These are phyloP conservation scores for Emys orbicularis DNA, from an alignment of 2,797 vertebrate species.

Conservation along the genomic window DNA sequence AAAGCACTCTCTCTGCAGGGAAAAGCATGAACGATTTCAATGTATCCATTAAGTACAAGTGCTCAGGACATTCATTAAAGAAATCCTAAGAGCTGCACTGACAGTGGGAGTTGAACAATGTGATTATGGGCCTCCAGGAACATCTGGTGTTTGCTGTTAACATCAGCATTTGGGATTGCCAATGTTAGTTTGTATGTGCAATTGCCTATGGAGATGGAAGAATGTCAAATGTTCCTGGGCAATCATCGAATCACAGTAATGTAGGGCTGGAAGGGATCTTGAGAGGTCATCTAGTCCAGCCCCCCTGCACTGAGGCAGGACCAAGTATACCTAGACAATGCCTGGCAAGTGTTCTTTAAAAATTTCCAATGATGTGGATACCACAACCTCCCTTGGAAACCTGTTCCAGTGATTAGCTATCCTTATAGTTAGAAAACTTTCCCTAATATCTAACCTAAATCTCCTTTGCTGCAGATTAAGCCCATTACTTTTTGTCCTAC, in stretches of 20 bases:
- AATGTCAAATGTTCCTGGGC: conserved; percentile 11
- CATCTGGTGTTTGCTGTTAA: conserved; percentile 54
- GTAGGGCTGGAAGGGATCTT: not conserved
- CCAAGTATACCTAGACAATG: not conserved
- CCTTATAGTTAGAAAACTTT: no score
- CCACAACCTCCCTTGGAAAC: no score
- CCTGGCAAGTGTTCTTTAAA: no score
- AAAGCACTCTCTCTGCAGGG: accelerated
- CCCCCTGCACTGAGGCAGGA: not conserved
- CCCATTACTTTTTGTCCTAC: no score
- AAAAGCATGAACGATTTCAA: not conserved
- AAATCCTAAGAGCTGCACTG: not conserved
- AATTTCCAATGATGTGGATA: no score
- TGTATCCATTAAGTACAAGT: not conserved
- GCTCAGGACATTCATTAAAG: not conserved
- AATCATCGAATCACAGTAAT: not conserved
- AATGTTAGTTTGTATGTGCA: not conserved
- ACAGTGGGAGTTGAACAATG: conserved; percentile 2
- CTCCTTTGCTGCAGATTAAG: no score
- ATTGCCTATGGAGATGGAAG: conserved; percentile 34
- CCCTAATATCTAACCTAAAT: no score
- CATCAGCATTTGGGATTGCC: conserved; percentile 27
- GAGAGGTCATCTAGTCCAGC: not conserved
- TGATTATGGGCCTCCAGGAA: accelerated
- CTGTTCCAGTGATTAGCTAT: no score